A percentile compares a stretch with the other conserved stretches of the same genome.
phyloP scores from a whole-genome alignment of 2,888 invertebrate species.

The Gandaritis pyraliata region DNA sequence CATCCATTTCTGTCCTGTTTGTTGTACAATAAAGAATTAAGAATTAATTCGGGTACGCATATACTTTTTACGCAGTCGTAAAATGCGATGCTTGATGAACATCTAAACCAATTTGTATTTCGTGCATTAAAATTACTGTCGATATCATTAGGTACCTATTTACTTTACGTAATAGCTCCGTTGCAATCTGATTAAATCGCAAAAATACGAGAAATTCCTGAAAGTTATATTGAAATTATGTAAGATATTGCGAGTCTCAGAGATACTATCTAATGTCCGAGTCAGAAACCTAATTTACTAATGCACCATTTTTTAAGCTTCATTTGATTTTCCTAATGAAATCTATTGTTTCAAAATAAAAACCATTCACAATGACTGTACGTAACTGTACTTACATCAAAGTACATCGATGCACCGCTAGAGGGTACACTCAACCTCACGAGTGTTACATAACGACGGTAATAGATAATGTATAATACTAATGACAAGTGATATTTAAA shows the following conservation, averaged over 20 bases:
- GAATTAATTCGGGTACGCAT: too few relatives aligned
- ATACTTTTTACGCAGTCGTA: too few relatives aligned
- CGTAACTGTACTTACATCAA: constrained; percentile 25
- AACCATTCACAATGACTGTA: constrained; percentile 22
- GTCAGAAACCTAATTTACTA: constrained; percentile 18
- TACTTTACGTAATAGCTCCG: constrained; percentile 37
- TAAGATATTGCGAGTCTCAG: constrained; percentile 30
- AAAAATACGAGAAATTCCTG: constrained; percentile 52
- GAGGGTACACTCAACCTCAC: constrained; percentile 66
- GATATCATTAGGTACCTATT: constrained; percentile 13
- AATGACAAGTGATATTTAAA: constrained; percentile 79
- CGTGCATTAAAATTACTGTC: constrained; percentile 12
- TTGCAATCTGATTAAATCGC: constrained; percentile 44
- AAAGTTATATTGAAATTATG: constrained; percentile 46
- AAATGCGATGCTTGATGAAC: too few relatives aligned
- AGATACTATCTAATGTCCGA: constrained; percentile 29
- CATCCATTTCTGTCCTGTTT: too few relatives aligned
- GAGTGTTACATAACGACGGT: constrained; percentile 70
- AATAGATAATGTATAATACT: constrained; percentile 79
- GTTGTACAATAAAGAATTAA: too few relatives aligned
- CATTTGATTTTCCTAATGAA: constrained; percentile 1
- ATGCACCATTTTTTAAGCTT: constrained; percentile 8
- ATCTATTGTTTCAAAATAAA: constrained; percentile 8
- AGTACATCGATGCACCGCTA: constrained; percentile 57
- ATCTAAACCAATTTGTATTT: neutral